Evolutionary conservation across 2,888 invertebrate species (phyloP), one percentile per base, ranked within the genome.

Genomic region (Digitonthophagus gazella): DNA sequence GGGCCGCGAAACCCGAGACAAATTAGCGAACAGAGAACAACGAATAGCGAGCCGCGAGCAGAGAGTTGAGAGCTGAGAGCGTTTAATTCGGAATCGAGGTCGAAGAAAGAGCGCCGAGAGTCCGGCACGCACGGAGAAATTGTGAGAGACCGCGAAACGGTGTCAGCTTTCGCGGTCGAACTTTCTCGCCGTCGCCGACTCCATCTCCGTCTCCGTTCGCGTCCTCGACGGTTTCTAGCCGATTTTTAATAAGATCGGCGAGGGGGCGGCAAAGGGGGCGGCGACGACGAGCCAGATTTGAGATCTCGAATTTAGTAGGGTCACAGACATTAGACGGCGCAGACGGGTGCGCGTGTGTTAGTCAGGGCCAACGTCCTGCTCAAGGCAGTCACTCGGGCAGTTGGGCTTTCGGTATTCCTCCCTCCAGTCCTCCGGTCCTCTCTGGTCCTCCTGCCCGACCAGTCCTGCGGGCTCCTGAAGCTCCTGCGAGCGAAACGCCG

Each of bases 251-350:
- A 44, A 61, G 18, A n/a, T 57, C 18, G 57, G 57, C n/a, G 5
- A n/a, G 61, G 18, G 61, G n/a, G 19, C n/a, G 18, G 18, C 16
- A 20, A 61, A 20, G 18, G 15, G 19, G 19, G 8, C 5, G 61
- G 61, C 20, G n/a, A 61, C n/a, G 19, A 16, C 14, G 22, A 54
- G 22, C 16, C 61, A 6, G 18, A n/a, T 20, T 61, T 18, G 18
- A n/a, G 80, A 79, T 80, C 80, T 80, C 80, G 80, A 80, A 80
- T 80, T 80, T 79, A 44, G 28, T 44, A 80, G 80, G 81, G 80
- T 81, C 81, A 80, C 78, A 80, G 81, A 81, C 80, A 80, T 80
- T 81, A 80, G 80, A 79, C 78, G 78, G 75, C 79, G 80, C 81
- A 80, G 80, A 80, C 80, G 76, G 78, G 78, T 80, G 80, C 79